phyloP scores from a whole-genome alignment of 2,888 invertebrate species.

The Parasteatoda lunata region DNA sequence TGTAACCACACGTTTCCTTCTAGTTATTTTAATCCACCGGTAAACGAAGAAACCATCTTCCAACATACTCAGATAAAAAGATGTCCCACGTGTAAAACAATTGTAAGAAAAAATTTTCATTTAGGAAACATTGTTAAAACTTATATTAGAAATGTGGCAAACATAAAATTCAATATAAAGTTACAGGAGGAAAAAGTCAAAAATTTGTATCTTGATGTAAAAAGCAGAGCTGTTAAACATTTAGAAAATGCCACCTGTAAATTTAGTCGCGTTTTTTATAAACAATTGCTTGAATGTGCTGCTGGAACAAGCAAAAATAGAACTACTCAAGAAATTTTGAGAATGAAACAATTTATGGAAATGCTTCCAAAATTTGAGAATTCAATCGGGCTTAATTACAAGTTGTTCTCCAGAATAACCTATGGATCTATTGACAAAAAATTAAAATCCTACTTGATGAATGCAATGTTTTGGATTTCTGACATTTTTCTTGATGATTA shows the following conservation, averaged over 20 bases:
- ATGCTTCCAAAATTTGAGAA: not conserved
- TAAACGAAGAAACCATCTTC: not conserved
- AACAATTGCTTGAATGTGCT: not conserved
- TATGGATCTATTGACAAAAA: not conserved
- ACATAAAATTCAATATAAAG: not conserved
- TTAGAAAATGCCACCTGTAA: not conserved
- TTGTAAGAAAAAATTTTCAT: conserved; percentile 78
- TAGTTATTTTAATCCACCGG: conserved; percentile 50
- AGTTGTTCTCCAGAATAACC: not conserved
- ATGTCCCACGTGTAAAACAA: conserved; percentile 70
- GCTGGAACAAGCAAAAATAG: not conserved
- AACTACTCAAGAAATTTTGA: conserved; percentile 10
- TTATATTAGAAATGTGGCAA: conserved; percentile 73
- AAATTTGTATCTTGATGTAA: not conserved
- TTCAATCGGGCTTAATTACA: not conserved
- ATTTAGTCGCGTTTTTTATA: not conserved
- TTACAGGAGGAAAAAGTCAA: not conserved
- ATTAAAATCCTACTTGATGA: not conserved
- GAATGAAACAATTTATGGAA: conserved; percentile 16
- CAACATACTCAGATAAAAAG: conserved; percentile 47
- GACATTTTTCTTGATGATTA: conserved; percentile 16
- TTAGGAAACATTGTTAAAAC: conserved; percentile 78
- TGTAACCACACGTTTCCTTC: conserved; percentile 74
- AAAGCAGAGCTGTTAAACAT: not conserved
- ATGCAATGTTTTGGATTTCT: not conserved